Percentiles rank a stretch among this genome's conserved stretches.
phyloP scores from a whole-genome alignment of 1,140 invertebrate genomes.

The Hypsibius dujardini region DNA sequence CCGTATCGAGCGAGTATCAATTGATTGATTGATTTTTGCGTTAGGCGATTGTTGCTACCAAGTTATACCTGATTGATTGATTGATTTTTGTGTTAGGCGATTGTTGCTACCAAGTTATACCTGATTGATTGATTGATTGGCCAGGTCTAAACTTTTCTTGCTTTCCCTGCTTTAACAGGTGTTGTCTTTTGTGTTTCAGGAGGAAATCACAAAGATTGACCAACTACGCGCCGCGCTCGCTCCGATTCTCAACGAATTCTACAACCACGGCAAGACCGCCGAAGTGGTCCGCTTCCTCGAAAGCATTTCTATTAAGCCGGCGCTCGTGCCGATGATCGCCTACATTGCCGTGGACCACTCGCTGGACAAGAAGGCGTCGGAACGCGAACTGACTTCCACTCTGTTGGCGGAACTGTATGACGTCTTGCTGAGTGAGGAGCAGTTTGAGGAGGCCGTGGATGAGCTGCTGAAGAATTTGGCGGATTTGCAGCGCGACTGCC shows the following conservation, averaged over 20 bases:
- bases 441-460: slow-evolving; percentile 65
- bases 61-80: too few relatives aligned
- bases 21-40: too few relatives aligned
- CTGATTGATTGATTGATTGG: too few relatives aligned
- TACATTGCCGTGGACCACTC: slow-evolving; percentile 53
- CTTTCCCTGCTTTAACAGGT: too few relatives aligned
- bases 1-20: too few relatives aligned
- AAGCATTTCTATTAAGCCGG: slow-evolving; percentile 21
- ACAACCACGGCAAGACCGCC: slow-evolving; percentile 65
- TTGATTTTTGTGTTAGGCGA: too few relatives aligned
- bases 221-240: slow-evolving; percentile 35
- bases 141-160: too few relatives aligned
- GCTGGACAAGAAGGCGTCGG: slow-evolving; percentile 71
- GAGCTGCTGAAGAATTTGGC: slow-evolving; percentile 53
- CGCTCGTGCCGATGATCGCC: slow-evolving; percentile 28
- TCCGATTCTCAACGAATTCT: slow-evolving; percentile 66
- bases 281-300: slow-evolving; percentile 41
- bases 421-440: slow-evolving; percentile 49
- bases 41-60: too few relatives aligned
- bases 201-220: slow-evolving; percentile 34
- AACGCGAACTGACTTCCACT: slow-evolving; percentile 73
- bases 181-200: slow-evolving; percentile 33
- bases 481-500: slow-evolving; percentile 69
- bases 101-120: too few relatives aligned
- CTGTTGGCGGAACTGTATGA: slow-evolving; percentile 70